These are phyloP conservation scores for Fragum whitleyi DNA, from an alignment of 2,888 invertebrate species.

Conservation along the genomic window DNA sequence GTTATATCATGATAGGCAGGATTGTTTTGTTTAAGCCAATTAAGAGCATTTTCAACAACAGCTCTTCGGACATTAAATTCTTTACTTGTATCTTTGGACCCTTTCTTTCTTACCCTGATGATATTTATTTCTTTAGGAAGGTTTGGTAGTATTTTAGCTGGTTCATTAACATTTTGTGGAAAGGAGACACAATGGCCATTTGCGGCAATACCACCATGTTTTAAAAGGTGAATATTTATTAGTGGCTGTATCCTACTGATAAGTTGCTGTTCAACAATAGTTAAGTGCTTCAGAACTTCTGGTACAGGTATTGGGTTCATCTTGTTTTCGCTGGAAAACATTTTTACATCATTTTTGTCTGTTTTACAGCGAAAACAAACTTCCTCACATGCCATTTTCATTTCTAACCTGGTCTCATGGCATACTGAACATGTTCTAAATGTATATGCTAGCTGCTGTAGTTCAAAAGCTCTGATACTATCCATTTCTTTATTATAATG, in stretches of 20 bases:
- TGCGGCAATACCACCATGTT: constrained; percentile 49
- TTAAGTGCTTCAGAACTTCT: constrained; percentile 18
- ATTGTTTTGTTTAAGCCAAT: constrained; percentile 59
- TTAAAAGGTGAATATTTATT: constrained; percentile 52
- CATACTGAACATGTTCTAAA: constrained; percentile 38
- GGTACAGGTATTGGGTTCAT: constrained; percentile 46
- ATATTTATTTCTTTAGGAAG: constrained; percentile 51
- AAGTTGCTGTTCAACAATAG: constrained; percentile 52
- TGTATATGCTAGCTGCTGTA: constrained; percentile 49
- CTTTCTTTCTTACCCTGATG: constrained; percentile 45
- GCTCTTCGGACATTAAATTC: constrained; percentile 52
- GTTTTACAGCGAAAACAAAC: constrained; percentile 16
- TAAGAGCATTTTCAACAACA: constrained; percentile 41
- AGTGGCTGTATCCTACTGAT: constrained; percentile 41
- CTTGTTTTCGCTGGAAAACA: constrained; percentile 58
- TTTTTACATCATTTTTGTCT: constrained; percentile 49
- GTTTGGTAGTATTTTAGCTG: constrained; percentile 40
- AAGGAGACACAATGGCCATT: constrained; percentile 53
- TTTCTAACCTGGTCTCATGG: constrained; percentile 38
- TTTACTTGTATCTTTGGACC: constrained; percentile 57
- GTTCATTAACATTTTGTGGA: constrained; percentile 35
- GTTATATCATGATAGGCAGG: constrained; percentile 48
- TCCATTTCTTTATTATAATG: constrained; percentile 31
- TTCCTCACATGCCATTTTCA: constrained; percentile 25
- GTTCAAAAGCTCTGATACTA: constrained; percentile 41